A percentile compares a stretch with the other conserved stretches of the same genome.
Evolutionary conservation across 2,797 vertebrate genomes (phyloP).

Genomic region (Diglossa cyanea): DNA sequence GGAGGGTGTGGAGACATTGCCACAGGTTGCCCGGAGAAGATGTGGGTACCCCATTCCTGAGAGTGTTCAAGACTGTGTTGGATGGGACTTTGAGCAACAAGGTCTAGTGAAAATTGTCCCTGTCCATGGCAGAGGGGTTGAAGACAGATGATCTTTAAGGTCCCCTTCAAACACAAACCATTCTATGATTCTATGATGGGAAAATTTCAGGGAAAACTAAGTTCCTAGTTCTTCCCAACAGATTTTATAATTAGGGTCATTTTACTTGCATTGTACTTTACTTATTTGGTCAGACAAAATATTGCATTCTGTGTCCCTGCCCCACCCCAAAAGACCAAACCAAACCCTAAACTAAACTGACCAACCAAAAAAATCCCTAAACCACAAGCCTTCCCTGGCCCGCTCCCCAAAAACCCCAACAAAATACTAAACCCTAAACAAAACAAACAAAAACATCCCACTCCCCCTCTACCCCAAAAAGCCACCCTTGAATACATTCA

Average conservation of each 20-base stretch:
- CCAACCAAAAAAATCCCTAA: background rate
- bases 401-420: rapidly evolving
- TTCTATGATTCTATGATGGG: background rate
- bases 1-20: background rate
- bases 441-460: background rate
- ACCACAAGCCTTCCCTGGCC: background rate
- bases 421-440: background rate
- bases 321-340: background rate
- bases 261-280: background rate
- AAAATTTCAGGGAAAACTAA: background rate
- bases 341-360: background rate
- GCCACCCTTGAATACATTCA: background rate
- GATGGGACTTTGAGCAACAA: background rate
- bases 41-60: background rate
- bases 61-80: background rate
- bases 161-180: background rate
- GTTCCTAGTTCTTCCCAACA: background rate
- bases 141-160: background rate
- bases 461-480: background rate
- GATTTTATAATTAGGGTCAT: background rate
- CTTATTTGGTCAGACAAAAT: background rate
- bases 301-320: background rate
- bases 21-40: no score
- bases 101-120: background rate
- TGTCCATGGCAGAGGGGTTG: background rate